These are phyloP conservation scores for Neosilurus mollespiculum DNA, from an alignment of 2,797 vertebrate genomes.

Conservation along the genomic window DNA sequence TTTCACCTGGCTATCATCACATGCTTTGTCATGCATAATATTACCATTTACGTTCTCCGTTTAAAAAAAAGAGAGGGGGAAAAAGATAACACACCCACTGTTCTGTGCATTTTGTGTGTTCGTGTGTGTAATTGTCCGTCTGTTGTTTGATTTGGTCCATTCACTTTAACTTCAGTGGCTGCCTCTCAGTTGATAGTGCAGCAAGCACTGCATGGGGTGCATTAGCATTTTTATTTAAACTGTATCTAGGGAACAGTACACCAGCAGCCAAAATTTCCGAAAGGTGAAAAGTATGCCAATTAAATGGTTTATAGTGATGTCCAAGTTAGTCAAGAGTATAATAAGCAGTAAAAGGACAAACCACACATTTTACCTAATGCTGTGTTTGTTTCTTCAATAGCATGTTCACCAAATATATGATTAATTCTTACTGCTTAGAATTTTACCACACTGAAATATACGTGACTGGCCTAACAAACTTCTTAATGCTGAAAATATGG, in stretches of 20 bases:
- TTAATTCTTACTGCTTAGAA: neutral
- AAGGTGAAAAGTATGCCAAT: constrained; percentile 62
- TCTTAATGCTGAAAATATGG: constrained; percentile 11
- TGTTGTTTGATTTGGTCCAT: constrained; percentile 69
- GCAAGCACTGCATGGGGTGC: constrained; percentile 67
- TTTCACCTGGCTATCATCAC: constrained; percentile 39
- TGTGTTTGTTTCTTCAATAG: constrained; percentile 10
- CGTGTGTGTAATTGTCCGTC: constrained; percentile 67
- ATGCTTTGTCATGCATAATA: constrained; percentile 31
- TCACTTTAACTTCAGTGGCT: constrained; percentile 64
- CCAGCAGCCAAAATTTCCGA: constrained; percentile 65
- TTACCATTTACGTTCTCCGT: constrained; percentile 24
- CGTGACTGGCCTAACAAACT: constrained; percentile 25
- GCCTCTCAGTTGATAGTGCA: constrained; percentile 74
- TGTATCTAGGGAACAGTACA: constrained; percentile 69
- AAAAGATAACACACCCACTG: constrained; percentile 41
- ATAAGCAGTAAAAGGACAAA: constrained; percentile 21
- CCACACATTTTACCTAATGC: constrained; percentile 24
- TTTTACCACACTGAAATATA: constrained; percentile 24
- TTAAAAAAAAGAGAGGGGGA: neutral
- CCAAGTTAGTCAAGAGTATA: constrained; percentile 27
- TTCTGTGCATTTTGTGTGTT: constrained; percentile 55
- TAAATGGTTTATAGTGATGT: constrained; percentile 44
- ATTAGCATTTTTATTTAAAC: constrained; percentile 74
- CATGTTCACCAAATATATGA: neutral